Percentiles rank a stretch among this genome's conserved stretches.
These are phyloP conservation scores for Babylonia areolata DNA, from an alignment of 1,140 invertebrate species.

Conservation along the genomic window DNA sequence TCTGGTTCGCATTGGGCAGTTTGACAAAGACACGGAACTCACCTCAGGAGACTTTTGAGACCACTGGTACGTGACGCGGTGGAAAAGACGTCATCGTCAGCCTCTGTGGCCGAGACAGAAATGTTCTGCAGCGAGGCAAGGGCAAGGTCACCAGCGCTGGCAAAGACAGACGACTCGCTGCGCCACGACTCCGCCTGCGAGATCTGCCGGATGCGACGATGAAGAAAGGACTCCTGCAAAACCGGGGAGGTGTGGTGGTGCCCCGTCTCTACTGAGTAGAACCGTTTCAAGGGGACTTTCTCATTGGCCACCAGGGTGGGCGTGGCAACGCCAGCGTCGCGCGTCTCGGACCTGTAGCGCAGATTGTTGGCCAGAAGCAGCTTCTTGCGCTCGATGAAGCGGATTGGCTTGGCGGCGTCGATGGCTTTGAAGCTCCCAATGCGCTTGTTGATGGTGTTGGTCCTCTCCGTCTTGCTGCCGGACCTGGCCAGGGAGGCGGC, in stretches of 20 bases:
- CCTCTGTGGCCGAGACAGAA: background rate
- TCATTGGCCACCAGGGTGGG: background rate
- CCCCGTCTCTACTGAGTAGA: constrained; percentile 18
- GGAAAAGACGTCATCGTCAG: constrained; percentile 13
- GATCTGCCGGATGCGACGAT: constrained; percentile 30
- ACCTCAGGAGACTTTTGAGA: background rate
- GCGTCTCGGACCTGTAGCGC: constrained; percentile 32
- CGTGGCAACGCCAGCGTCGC: background rate
- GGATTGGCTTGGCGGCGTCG: constrained; percentile 26
- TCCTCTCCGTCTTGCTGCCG: background rate
- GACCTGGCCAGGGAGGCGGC: background rate
- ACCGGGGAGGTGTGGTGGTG: background rate
- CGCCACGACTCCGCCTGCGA: constrained; percentile 27
- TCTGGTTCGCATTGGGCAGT: too few species aligned
- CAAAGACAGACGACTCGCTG: constrained; percentile 33
- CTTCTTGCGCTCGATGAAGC: constrained; percentile 29
- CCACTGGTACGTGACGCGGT: background rate
- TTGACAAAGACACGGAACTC: background rate
- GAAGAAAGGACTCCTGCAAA: background rate
- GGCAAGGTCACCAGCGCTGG: constrained; percentile 45
- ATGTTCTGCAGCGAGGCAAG: constrained; percentile 47
- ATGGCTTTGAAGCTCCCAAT: constrained; percentile 33
- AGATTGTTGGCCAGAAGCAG: constrained; percentile 36
- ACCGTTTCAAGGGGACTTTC: constrained; percentile 21
- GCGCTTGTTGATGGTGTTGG: background rate